These are phyloP conservation scores for Biston stratarius DNA, from an alignment of 2,888 invertebrate species.

Conservation along the genomic window DNA sequence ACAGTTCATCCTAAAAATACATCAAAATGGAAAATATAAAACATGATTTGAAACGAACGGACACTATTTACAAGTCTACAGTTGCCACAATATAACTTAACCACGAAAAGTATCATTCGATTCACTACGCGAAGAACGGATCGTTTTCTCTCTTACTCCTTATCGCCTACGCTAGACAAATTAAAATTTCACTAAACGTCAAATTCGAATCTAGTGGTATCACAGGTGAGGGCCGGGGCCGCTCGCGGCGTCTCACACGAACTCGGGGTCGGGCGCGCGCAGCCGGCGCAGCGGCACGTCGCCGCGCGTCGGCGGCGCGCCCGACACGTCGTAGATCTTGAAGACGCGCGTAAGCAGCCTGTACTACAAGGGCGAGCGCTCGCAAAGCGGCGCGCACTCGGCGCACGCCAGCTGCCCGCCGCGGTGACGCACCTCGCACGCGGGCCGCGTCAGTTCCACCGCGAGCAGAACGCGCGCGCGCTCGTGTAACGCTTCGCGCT, in stretches of 20 bases:
- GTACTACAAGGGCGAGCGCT: constrained; percentile 76
- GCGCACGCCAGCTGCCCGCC: constrained; percentile 62
- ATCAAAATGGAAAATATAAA: constrained; percentile 81
- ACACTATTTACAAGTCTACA: constrained; percentile 75
- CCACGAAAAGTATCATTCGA: constrained; percentile 57
- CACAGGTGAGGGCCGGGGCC: constrained; percentile 65
- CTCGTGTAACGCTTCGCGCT: constrained; percentile 47
- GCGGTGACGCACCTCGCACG: constrained; percentile 56
- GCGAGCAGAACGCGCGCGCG: constrained; percentile 76
- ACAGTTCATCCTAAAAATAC: constrained; percentile 80
- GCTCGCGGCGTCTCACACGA: constrained; percentile 37
- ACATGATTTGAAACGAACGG: constrained; percentile 73
- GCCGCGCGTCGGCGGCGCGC: constrained; percentile 53
- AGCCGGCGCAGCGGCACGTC: constrained; percentile 41
- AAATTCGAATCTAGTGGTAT: constrained; percentile 80
- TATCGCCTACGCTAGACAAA: constrained; percentile 73
- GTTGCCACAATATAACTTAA: constrained; percentile 76
- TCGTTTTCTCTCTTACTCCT: constrained; percentile 63
- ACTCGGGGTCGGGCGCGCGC: constrained; percentile 51
- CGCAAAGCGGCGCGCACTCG: constrained; percentile 63
- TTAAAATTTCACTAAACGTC: constrained; percentile 63
- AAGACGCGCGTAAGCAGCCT: constrained; percentile 82
- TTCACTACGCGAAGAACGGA: constrained; percentile 63
- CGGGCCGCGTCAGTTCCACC: constrained; percentile 68
- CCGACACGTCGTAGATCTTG: constrained; percentile 79